Conservation (phyloP, 2,888 invertebrate species). For the Plebejus melissa region DNA sequence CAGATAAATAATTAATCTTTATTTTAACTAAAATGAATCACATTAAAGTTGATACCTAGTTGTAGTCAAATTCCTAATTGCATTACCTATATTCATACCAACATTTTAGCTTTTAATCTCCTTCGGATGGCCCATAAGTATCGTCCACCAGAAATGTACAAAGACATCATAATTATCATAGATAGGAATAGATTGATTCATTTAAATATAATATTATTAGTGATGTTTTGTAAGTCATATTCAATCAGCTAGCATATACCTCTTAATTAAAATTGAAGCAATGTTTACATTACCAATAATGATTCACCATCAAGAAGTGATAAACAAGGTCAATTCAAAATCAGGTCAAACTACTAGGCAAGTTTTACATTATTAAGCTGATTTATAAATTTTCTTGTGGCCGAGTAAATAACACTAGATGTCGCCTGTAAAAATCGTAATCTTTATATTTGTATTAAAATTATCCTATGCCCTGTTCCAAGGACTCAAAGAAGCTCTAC, state of each 20-base stretch:
- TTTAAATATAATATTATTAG: no score
- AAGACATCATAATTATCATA: no score
- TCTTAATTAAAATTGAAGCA: neutral
- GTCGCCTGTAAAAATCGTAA: neutral
- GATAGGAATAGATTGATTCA: no score
- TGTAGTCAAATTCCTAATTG: no score
- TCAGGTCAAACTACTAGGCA: neutral
- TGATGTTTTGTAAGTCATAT: neutral
- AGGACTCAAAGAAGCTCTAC: neutral
- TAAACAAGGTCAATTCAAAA: neutral
- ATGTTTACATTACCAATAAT: neutral
- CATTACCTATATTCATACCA: no score
- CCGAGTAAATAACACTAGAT: neutral
- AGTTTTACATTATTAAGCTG: neutral
- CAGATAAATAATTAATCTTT: no score
- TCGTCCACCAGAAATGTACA: no score
- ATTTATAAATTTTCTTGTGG: neutral
- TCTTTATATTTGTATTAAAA: neutral
- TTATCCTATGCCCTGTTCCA: neutral
- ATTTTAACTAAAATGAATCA: no score
- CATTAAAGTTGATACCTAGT: no score
- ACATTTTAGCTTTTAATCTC: no score
- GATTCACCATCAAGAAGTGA: neutral
- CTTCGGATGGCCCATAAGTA: no score
- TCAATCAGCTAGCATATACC: neutral